phyloP scores from a whole-genome alignment of 2,797 vertebrate genomes.

The Gymnocypris eckloni region DNA sequence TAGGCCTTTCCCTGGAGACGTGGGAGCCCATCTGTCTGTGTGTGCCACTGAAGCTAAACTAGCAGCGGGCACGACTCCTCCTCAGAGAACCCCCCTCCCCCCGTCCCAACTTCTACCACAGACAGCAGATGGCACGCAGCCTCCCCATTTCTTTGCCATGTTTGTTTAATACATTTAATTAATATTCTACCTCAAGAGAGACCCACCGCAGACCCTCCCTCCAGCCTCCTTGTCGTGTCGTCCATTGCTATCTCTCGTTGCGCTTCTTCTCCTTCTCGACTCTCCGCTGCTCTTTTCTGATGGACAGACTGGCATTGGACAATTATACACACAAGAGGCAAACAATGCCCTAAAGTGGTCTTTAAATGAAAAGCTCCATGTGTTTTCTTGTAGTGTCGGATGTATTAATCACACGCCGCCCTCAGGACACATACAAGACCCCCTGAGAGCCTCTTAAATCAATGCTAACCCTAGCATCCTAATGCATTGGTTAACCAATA shows the following conservation, averaged over 20 bases:
- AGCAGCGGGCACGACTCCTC: conserved; percentile 82
- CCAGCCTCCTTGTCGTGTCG: conserved; percentile 67
- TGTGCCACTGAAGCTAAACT: conserved; percentile 90
- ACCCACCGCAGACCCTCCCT: conserved; percentile 65
- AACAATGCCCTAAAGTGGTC: conserved; percentile 73
- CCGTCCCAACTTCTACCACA: conserved; percentile 77
- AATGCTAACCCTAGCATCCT: neutral
- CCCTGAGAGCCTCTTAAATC: conserved; percentile 13
- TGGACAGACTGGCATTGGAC: conserved; percentile 74
- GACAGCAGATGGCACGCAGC: conserved; percentile 88
- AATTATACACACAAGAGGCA: conserved; percentile 81
- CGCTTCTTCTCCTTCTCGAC: conserved; percentile 10
- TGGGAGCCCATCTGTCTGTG: conserved; percentile 89
- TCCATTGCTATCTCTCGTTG: conserved; percentile 39
- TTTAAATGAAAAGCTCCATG: conserved; percentile 79
- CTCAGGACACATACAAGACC: conserved; percentile 63
- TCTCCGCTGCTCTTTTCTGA: conserved; percentile 47
- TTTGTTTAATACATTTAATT: conserved; percentile 97
- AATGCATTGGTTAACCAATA: conserved; percentile 25
- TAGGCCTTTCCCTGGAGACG: conserved; percentile 85
- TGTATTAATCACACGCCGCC: conserved; percentile 73
- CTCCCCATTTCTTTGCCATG: conserved; percentile 83
- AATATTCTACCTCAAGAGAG: conserved; percentile 87
- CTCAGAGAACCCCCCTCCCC: conserved; percentile 81
- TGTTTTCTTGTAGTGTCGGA: conserved; percentile 72